Evolutionary conservation across 2,113 vertebrate genomes (phyloP).

Genomic region (Callithrix jacchus): DNA sequence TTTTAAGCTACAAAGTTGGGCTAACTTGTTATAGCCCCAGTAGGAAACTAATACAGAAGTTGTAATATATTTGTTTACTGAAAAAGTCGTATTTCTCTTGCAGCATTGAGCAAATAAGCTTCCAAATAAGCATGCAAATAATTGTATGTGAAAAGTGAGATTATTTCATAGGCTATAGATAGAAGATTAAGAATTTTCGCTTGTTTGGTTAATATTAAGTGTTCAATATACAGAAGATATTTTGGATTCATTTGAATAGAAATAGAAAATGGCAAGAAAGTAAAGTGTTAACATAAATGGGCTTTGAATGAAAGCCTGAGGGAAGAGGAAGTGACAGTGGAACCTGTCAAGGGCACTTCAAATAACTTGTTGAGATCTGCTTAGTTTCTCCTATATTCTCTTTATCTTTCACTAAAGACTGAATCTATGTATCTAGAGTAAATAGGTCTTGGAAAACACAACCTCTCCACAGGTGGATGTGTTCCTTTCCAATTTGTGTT

Average conservation of each 20-base stretch:
- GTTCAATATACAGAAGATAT: not conserved
- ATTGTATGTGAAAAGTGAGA: not conserved
- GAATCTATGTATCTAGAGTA: not conserved
- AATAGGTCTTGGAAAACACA: not conserved
- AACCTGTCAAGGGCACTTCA: not conserved
- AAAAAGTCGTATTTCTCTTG: not conserved
- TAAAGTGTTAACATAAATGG: not conserved
- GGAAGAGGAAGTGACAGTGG: not conserved
- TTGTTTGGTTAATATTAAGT: not conserved
- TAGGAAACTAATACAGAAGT: not conserved
- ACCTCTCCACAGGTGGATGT: not conserved
- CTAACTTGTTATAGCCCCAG: not conserved
- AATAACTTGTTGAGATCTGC: not conserved
- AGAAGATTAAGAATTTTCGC: not conserved
- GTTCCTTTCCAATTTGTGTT: not conserved
- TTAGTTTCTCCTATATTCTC: not conserved
- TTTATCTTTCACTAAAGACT: not conserved
- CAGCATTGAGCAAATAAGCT: not conserved
- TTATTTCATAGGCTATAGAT: not conserved
- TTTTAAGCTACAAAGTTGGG: not conserved
- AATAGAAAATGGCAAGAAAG: not conserved
- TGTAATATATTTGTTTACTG: not conserved
- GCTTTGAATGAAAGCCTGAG: not conserved
- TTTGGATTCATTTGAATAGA: not conserved
- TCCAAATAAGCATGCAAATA: not conserved